Evolutionary conservation across 2,797 vertebrate species (phyloP).

Genomic region (Enteromius trimaculatus): DNA sequence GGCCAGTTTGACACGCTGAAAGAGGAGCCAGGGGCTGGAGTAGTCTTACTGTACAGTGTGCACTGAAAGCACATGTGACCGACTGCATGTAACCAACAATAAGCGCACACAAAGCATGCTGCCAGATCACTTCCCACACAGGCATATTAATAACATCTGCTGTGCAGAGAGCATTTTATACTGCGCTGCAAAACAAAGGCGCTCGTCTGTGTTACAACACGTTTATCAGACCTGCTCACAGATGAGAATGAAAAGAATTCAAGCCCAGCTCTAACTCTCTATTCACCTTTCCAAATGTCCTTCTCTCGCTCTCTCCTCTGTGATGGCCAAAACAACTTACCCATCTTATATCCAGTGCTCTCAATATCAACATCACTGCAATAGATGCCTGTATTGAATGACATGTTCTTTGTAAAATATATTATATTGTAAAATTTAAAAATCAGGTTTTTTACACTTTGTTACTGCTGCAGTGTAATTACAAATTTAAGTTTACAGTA

Average conservation of each 20-base stretch:
- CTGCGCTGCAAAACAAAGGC: background rate
- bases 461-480: background rate
- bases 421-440: no score
- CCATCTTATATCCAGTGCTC: background rate
- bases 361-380: background rate
- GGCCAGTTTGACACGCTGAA: conserved; percentile 8
- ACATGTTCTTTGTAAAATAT: background rate
- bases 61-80: conserved; percentile 22
- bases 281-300: background rate
- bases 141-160: conserved; percentile 45
- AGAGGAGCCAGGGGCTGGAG: conserved; percentile 15
- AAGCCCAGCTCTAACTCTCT: background rate
- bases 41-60: background rate
- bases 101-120: conserved; percentile 32
- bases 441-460: background rate
- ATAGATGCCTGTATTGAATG: background rate
- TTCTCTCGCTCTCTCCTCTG: background rate
- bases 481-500: background rate
- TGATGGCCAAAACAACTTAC: background rate
- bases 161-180: conserved; percentile 8
- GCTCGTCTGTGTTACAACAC: conserved; percentile 5
- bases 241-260: conserved; percentile 23
- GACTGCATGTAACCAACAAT: conserved; percentile 39
- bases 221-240: conserved; percentile 9
- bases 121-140: conserved; percentile 54